Evolutionary conservation across 1,140 invertebrate species (phyloP).

Genomic region (Galleria mellonella): DNA sequence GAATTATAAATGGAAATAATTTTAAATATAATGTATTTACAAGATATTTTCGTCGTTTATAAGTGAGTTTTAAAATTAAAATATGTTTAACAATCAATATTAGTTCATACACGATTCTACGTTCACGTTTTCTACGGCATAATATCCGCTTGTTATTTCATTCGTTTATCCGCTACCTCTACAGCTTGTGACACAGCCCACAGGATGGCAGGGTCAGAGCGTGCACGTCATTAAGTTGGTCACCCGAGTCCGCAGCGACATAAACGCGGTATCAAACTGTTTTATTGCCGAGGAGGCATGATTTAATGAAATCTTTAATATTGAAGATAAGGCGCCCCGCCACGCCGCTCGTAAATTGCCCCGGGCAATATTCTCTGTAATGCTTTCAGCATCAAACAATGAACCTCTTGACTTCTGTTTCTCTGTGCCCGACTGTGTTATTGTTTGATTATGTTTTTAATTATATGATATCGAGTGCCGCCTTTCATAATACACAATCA

Average conservation of each 20-base stretch:
- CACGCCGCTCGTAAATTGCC: slow-evolving; percentile 48
- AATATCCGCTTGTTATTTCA: too few species aligned
- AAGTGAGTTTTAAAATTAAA: too few species aligned
- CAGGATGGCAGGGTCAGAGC: slow-evolving; percentile 27
- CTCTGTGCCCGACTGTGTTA: slow-evolving; percentile 14
- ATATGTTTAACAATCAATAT: too few species aligned
- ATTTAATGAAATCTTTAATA: slow-evolving; percentile 73
- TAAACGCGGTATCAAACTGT: slow-evolving; percentile 68
- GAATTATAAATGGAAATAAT: too few species aligned
- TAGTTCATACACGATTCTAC: too few species aligned
- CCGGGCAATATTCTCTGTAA: slow-evolving; percentile 42
- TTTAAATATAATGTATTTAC: too few species aligned
- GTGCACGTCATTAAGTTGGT: slow-evolving; percentile 58
- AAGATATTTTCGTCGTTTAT: too few species aligned
- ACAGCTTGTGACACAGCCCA: slow-evolving; percentile 6
- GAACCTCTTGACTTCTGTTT: slow-evolving; percentile 20
- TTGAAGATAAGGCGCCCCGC: slow-evolving; percentile 51
- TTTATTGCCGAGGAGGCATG: slow-evolving; percentile 60
- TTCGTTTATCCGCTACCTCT: too few species aligned
- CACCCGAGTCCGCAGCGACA: slow-evolving; percentile 42
- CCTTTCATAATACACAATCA: too few species aligned
- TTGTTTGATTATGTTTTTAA: slow-evolving; percentile 5
- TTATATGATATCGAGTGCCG: too few species aligned
- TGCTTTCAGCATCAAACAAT: slow-evolving; percentile 31
- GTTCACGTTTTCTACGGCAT: too few species aligned